Evolutionary conservation across 2,113 vertebrate species (phyloP), one percentile per base, ranked within the genome.

Genomic region (Caranx melampygus): DNA sequence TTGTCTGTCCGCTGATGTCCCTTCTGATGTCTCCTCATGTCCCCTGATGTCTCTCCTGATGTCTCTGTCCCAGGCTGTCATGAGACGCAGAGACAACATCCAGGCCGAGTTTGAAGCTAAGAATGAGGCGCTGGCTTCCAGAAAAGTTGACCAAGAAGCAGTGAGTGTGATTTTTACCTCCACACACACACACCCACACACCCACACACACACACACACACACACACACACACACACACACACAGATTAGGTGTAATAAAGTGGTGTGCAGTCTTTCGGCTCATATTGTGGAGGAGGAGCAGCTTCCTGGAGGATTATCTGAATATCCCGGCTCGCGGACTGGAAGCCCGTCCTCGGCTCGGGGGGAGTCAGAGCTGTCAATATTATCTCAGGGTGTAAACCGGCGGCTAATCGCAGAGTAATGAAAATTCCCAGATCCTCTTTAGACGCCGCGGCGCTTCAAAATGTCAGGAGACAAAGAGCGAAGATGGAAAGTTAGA

Each of bases 61-160:
- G 2, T 37, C 6, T 75, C 16, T 78, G 20, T 79, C 21, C 37
- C 26, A 99, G 98, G 94, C 95, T 35, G 97, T 98, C 73, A 91
- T 98, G 94, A 96, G 94, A 89, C 96, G 97, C 82, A 95, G 98
- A 94, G 98, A 99, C 94, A 96, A 96, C 93, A 97, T 98, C 79
- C 98, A 99, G 92, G 94, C 95, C 0, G 96, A 98, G 76, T 94
- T 96, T 0, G 96, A 99, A 81, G 94, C 95, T 83, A 98, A 92
- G 94, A 93, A 93, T 12, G 97, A 99, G 77, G 91, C 95, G 58
- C 86, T 98, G 82, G 88, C 86, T 31, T 92, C 75, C 74, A 97
- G 92, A 92, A 97, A 95, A 84, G 72, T 80, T 3, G 96, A 98
- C 75, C 91, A 87, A 57, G 96, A 97, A 73, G 63, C 86, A 88